Evolutionary conservation across 2,797 vertebrate species (phyloP).

Genomic region (Triplophysa yarkandensis): DNA sequence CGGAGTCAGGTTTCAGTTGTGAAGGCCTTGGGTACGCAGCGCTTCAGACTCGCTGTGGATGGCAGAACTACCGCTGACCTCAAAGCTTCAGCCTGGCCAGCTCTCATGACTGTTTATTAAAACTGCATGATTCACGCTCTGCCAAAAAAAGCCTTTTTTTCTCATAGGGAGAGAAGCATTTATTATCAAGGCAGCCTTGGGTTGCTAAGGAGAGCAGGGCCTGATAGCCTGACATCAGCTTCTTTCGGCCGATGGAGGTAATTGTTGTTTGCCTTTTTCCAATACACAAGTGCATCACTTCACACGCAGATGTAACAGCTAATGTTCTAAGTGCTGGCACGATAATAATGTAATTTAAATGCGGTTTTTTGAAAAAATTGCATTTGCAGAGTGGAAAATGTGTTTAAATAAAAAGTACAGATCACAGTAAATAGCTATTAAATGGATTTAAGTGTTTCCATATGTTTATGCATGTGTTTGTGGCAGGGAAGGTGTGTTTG

Average conservation of each 20-base stretch:
- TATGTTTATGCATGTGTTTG: slow-evolving; percentile 79
- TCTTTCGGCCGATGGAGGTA: slow-evolving; percentile 42
- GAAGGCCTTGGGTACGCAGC: slow-evolving; percentile 26
- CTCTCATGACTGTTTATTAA: slow-evolving; percentile 56
- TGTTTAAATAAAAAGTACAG: slow-evolving; percentile 77
- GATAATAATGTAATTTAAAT: slow-evolving; percentile 68
- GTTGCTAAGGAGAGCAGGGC: slow-evolving; percentile 41
- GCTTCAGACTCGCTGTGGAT: slow-evolving; percentile 51
- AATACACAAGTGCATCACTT: slow-evolving; percentile 57
- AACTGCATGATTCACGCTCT: slow-evolving; percentile 54
- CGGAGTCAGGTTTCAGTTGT: slow-evolving; percentile 52
- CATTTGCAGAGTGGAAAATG: slow-evolving; percentile 79
- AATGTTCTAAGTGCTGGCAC: slow-evolving; percentile 70
- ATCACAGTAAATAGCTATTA: slow-evolving; percentile 82
- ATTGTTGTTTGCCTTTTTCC: slow-evolving; percentile 58
- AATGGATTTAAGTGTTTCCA: slow-evolving; percentile 76
- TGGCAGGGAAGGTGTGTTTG: slow-evolving; percentile 70
- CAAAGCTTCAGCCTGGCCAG: slow-evolving; percentile 52
- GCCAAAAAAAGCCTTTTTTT: slow-evolving; percentile 30
- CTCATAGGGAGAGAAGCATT: slow-evolving; percentile 46
- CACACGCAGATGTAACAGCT: slow-evolving; percentile 54
- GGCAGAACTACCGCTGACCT: slow-evolving; percentile 55
- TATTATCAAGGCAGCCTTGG: slow-evolving; percentile 43
- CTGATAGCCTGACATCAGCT: slow-evolving; percentile 54
- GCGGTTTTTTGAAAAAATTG: slow-evolving; percentile 78